Evolutionary conservation across 1,140 invertebrate species (phyloP).

Genomic region (Hyphantria cunea): DNA sequence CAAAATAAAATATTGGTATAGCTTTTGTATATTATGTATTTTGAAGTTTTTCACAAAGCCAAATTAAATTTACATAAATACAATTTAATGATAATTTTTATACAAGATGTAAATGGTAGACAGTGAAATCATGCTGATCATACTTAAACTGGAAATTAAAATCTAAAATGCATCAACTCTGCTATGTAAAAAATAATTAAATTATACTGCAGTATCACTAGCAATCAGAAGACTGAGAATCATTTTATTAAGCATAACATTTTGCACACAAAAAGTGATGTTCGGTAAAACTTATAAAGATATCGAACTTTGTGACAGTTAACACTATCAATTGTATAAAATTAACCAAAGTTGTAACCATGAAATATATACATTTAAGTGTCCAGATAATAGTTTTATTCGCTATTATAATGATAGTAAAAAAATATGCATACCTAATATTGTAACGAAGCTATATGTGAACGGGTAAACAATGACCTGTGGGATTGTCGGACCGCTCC

Average conservation of each 20-base stretch:
- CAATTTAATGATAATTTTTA: conserved; percentile 76
- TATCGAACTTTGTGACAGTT: conserved; percentile 70
- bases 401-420: conserved; percentile 76
- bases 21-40: conserved; percentile 80
- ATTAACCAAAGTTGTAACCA: conserved; percentile 77
- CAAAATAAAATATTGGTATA: conserved; percentile 74
- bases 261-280: conserved; percentile 50
- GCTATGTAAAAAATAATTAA: conserved; percentile 54
- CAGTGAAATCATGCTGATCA: conserved; percentile 57
- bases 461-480: conserved; percentile 69
- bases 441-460: conserved; percentile 77
- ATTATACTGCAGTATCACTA: conserved; percentile 60
- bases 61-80: conserved; percentile 81
- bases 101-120: conserved; percentile 74
- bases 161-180: conserved; percentile 50
- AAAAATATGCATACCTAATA: conserved; percentile 81
- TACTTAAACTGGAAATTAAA: conserved; percentile 59
- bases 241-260: conserved; percentile 35
- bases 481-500: conserved; percentile 50
- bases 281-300: conserved; percentile 60
- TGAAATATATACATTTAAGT: conserved; percentile 78
- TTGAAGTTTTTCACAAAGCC: conserved; percentile 78
- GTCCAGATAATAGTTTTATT: conserved; percentile 65
- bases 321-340: conserved; percentile 75
- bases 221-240: conserved; percentile 68